Base-by-base conservation (phyloP, 2,113 vertebrate genomes). In the Cariama cristata region DNA sequence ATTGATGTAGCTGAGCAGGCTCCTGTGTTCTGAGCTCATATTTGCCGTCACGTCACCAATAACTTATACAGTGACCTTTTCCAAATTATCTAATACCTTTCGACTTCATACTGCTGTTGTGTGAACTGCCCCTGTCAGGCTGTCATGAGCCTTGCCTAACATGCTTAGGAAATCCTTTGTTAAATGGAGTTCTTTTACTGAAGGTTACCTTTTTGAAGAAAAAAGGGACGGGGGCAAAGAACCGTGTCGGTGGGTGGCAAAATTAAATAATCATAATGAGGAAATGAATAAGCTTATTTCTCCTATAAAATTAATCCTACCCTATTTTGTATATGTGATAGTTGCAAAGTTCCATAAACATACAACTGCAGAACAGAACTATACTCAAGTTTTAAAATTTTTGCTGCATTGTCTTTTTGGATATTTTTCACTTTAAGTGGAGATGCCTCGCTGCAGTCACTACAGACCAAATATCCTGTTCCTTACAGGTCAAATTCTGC, bases 71-170 rank as follows among this genome's bases (percentile, higher is more conserved):
- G 21, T 64, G 76, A 71, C 40, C 35, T 62, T 42, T 83, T 64
- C 79, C 53, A 64, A 66, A 62, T 79, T 27, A 45, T 24, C 22
- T n/a, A 17, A 19, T 53, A 14, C 33, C 19, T 50, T 75, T 76
- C 3, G 9, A 45, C 66, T 86, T 86, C 10, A 0, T 40, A 3
- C 17, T 67, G 22, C 73, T 49, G 30, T 63, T 85, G 11, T 6
- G 12, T 67, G 14, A 85, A 15, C 27, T 9, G 3, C 24, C 19
- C 6, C 45, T 10, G 2, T n/a, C 8, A 3, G 66, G 16, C 60
- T 81, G 45, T 30, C 0, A 0, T 4, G 19, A 69, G 40, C 62
- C 58, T 79, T 67, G 27, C 30, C 56, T 58, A 35, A 26, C 0
- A 0, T 49, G 32, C 14, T 8, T 27, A 30, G 58, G 74, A 79